phyloP scores from a whole-genome alignment of 2,797 vertebrate species.

The Ctenopoma multispine region DNA sequence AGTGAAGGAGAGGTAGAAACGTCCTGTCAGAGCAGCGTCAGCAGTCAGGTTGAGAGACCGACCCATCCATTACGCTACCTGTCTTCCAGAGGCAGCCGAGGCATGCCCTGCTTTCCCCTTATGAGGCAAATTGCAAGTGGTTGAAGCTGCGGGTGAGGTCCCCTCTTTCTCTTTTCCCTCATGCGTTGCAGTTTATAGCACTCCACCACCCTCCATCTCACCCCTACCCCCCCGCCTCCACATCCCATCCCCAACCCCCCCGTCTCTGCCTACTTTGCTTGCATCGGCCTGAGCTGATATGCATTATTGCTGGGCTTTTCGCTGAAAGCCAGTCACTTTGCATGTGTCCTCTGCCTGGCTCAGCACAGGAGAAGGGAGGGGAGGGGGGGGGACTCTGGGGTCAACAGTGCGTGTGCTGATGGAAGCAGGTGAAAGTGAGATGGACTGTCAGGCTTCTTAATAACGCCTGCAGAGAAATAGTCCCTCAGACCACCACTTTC shows the following conservation, averaged over 20 bases:
- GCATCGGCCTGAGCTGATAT: constrained; percentile 70
- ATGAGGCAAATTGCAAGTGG: constrained; percentile 72
- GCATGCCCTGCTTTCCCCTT: constrained; percentile 72
- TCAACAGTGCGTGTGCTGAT: constrained; percentile 73
- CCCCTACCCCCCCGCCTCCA: constrained; percentile 2
- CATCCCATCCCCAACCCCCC: constrained; percentile 1
- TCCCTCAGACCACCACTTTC: constrained; percentile 39
- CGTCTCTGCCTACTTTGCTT: constrained; percentile 66
- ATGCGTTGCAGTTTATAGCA: constrained; percentile 72
- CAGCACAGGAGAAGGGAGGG: constrained; percentile 47
- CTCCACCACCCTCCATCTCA: background rate
- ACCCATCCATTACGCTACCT: constrained; percentile 76
- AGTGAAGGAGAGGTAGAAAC: constrained; percentile 68
- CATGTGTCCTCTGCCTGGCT: constrained; percentile 80
- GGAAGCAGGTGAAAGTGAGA: constrained; percentile 78
- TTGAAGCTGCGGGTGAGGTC: constrained; percentile 66
- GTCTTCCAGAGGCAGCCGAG: constrained; percentile 69
- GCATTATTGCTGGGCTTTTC: constrained; percentile 73
- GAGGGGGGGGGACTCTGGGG: constrained; percentile 41
- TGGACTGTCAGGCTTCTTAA: constrained; percentile 75
- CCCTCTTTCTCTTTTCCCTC: constrained; percentile 59
- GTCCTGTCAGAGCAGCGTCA: constrained; percentile 79
- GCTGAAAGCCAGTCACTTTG: constrained; percentile 81
- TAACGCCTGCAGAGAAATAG: constrained; percentile 65
- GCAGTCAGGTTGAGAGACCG: constrained; percentile 67